Percentiles rank a stretch among this genome's conserved stretches.
These are phyloP conservation scores for Tragelaphus buxtoni DNA, from an alignment of 2,113 vertebrate genomes.

Conservation along the genomic window DNA sequence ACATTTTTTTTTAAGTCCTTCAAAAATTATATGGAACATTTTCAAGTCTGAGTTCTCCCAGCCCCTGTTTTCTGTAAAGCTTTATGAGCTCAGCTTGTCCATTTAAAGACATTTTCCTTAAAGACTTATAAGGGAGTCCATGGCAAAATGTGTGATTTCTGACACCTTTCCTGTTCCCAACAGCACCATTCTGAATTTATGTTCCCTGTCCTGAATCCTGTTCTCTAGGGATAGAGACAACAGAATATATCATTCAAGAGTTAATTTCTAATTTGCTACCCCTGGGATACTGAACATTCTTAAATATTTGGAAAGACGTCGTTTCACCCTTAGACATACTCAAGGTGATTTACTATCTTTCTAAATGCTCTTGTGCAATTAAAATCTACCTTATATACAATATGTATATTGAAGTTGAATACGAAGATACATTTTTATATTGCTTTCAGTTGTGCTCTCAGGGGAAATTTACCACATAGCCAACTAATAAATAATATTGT, in stretches of 20 bases:
- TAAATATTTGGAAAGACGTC: neutral
- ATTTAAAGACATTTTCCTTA: conserved; percentile 77
- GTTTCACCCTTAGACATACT: neutral
- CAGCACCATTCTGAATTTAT: conserved; percentile 76
- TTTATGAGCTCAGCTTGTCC: conserved; percentile 75
- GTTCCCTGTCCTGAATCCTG: conserved; percentile 72
- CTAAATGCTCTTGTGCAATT: neutral
- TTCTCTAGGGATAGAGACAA: conserved; percentile 71
- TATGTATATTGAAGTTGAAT: conserved; percentile 29
- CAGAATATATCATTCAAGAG: conserved; percentile 69
- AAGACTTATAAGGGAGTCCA: conserved; percentile 72
- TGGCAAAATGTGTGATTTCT: conserved; percentile 83
- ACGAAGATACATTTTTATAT: conserved; percentile 49
- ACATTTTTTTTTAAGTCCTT: conserved; percentile 65
- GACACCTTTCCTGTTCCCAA: conserved; percentile 80
- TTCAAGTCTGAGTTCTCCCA: conserved; percentile 51
- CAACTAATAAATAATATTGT: conserved; percentile 69
- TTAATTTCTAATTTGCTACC: conserved; percentile 54
- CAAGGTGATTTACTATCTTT: neutral
- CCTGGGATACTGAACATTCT: neutral
- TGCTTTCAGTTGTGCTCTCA: conserved; percentile 28
- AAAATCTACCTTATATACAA: conserved; percentile 24
- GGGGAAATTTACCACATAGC: conserved; percentile 53
- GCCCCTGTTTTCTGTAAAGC: conserved; percentile 49
- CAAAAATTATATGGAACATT: conserved; percentile 66